Evolutionary conservation across 2,113 vertebrate species (phyloP), one percentile per base, ranked within the genome.

Genomic region (Dunckerocampus dactyliophorus): DNA sequence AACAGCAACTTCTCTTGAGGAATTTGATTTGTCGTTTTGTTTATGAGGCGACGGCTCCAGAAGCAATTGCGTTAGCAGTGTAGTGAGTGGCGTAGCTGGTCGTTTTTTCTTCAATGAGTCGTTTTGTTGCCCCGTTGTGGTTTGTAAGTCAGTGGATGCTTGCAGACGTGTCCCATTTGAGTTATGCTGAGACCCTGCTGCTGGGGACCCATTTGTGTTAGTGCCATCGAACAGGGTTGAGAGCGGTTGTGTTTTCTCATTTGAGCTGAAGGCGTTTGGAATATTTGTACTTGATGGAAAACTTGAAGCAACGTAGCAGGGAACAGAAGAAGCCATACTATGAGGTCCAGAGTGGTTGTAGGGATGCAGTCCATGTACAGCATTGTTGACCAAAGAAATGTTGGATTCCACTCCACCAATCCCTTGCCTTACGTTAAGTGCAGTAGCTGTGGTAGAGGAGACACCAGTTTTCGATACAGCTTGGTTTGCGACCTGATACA

Each of bases 1-100:
- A 43, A 89, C 72, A 49, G 85, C 87, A 52, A 87, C 63, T 14
- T 72, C 84, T 69, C 59, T 82, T 0, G 55, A 20, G 12, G 61
- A 47, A 59, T 22, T 2, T 15, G 61, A 47, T 15, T 1, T 1
- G 19, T 76, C 52, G 20, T 46, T 68, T 59, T n/a, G 46, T 15
- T 46, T 65, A 14, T 39, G 20, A 1, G 55, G 13, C 22, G n/a
- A 13, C 1, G 24, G 7, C 10, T 0, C 31, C 10, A 37, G 17
- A 7, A 53, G 24, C 51, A 55, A 55, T 1, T 20, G 3, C 11
- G 2, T 2, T 4, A 55, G 11, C 4, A 37, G 31, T 19, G 52
- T 31, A 53, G 17, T 39, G 0, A 10, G 0, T 17, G 0, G 47
- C 24, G 56, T 31, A 8, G 8, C 0, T 22, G 11, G 14, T 50